Evolutionary conservation across 2,797 vertebrate species (phyloP).

Genomic region (Platyrinchus mystaceus): DNA sequence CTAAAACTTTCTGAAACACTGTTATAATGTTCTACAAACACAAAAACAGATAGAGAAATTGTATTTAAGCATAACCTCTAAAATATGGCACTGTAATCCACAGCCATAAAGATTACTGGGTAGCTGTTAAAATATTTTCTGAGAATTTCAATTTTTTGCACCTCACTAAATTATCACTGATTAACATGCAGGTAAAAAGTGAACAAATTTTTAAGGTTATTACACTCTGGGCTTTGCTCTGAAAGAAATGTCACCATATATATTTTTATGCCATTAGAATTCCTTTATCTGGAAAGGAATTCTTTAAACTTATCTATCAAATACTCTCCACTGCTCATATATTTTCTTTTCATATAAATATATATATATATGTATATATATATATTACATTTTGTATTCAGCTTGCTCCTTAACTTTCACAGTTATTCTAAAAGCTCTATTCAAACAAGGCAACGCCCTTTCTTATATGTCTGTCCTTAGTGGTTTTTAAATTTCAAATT

Average conservation of each 20-base stretch:
- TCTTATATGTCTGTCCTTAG: background rate
- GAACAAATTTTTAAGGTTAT: slow-evolving; percentile 55
- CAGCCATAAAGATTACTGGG: background rate
- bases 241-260: slow-evolving; percentile 29
- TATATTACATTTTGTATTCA: background rate
- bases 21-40: background rate
- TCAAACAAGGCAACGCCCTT: background rate
- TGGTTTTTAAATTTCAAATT: background rate
- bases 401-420: background rate
- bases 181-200: slow-evolving; percentile 64
- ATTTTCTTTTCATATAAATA: background rate
- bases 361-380: background rate
- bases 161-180: slow-evolving; percentile 60
- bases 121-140: slow-evolving; percentile 41
- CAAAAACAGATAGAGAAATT: background rate
- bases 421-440: background rate
- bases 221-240: slow-evolving; percentile 26
- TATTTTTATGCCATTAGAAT: slow-evolving; percentile 17
- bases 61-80: background rate
- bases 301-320: slow-evolving; percentile 32
- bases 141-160: slow-evolving; percentile 34
- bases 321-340: background rate
- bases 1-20: background rate
- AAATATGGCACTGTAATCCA: background rate
- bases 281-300: slow-evolving; percentile 35